Evolutionary conservation across 2,888 invertebrate genomes (phyloP).

Genomic region (Amphipoea lucens): DNA sequence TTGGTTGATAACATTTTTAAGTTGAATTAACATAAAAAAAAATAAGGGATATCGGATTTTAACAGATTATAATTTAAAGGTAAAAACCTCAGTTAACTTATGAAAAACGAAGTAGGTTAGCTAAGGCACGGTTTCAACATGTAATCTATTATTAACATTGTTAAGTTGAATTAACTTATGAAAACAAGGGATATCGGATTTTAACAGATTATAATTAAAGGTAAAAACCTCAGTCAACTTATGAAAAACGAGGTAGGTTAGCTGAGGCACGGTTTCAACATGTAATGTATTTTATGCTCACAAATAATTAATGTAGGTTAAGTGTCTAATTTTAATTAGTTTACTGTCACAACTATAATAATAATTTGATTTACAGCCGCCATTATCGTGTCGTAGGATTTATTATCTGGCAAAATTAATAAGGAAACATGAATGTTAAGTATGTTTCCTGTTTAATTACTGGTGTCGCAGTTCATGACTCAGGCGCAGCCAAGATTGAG

Average conservation of each 20-base stretch:
- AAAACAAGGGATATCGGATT: not conserved
- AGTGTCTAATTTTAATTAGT: slow-evolving; percentile 32
- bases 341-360: slow-evolving; percentile 13
- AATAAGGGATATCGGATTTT: not conserved
- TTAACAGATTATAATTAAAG: not conserved
- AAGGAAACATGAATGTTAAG: slow-evolving; percentile 46
- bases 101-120: not conserved
- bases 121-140: not conserved
- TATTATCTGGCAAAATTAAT: slow-evolving; percentile 51
- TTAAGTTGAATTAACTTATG: too few species aligned
- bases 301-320: not conserved
- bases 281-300: not conserved
- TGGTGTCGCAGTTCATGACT: slow-evolving; percentile 38
- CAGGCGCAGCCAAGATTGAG: slow-evolving; percentile 12
- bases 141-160: not conserved
- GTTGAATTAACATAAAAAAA: too few species aligned
- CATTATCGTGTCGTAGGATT: slow-evolving; percentile 35
- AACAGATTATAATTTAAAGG: not conserved
- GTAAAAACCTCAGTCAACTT: not conserved
- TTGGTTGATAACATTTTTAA: too few species aligned
- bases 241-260: not conserved
- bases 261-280: not conserved
- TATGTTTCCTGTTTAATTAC: slow-evolving; percentile 52
- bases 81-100: not conserved
- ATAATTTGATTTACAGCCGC: slow-evolving; percentile 36